Conservation (phyloP, 2,888 invertebrate genomes). For the Muscina levida region DNA sequence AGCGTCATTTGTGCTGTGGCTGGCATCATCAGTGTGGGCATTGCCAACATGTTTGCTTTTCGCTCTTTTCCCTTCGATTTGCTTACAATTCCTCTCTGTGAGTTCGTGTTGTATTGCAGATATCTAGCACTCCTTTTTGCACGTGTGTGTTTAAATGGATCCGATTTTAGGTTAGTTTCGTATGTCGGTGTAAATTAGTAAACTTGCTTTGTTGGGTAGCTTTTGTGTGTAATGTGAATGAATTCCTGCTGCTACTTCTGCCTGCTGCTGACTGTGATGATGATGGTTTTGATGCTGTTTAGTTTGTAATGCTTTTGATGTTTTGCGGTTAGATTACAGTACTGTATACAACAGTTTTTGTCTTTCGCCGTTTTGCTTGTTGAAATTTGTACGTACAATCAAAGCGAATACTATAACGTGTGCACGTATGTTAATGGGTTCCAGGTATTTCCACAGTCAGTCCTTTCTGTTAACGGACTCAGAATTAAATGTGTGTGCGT, state of each 20-base stretch:
- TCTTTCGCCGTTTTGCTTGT: not conserved
- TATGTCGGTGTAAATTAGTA: constrained; percentile 16
- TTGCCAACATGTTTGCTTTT: constrained; percentile 79
- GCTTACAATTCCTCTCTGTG: constrained; percentile 12
- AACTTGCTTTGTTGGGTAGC: constrained; percentile 17
- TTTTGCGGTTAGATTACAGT: constrained; percentile 65
- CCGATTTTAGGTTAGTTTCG: not conserved
- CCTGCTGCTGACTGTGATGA: constrained; percentile 6
- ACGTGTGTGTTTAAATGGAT: too few species aligned
- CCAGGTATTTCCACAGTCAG: constrained; percentile 49
- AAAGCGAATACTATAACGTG: constrained; percentile 58
- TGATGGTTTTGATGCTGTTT: constrained; percentile 46
- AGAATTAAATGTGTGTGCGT: constrained; percentile 17
- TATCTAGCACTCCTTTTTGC: constrained; percentile 59
- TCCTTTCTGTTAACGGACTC: too few species aligned
- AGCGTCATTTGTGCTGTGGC: constrained; percentile 80
- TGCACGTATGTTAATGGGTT: constrained; percentile 60
- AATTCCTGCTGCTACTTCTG: constrained; percentile 48
- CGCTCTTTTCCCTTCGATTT: constrained; percentile 4
- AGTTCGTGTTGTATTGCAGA: constrained; percentile 69
- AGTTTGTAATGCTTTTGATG: constrained; percentile 64
- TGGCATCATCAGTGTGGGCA: constrained; percentile 81
- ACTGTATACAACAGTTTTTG: constrained; percentile 38
- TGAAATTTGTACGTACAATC: constrained; percentile 31
- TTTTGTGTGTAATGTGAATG: constrained; percentile 14